Evolutionary conservation across 2,888 invertebrate genomes (phyloP), one percentile per base, ranked within the genome.

Genomic region (Brachyptera risi): DNA sequence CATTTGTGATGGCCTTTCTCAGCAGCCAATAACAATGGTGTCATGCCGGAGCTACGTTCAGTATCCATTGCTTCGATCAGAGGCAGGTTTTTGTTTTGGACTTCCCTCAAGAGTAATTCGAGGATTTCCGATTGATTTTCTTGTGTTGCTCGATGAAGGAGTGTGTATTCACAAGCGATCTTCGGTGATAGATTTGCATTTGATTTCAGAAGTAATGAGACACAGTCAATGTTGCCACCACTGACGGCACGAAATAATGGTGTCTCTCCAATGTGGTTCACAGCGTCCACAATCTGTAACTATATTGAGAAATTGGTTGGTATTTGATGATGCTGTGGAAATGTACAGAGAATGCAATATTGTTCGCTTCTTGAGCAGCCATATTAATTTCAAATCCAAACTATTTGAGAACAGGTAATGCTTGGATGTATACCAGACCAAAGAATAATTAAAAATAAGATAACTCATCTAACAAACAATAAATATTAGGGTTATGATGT

Each of bases 131-230:
- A 66, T 62, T 81, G 76, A 0, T 83, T 83, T 65, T 76, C 70
- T 67, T 79, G 80, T 40, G 83, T 79, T 35, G 85, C 83, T 61
- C 81, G 72, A 65, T 85, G 84, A n/a, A 85, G 73, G 50, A 84
- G 78, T 40, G 80, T 85, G 0, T 78, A 72, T 23, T 79, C 74
- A 17, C 78, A 78, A 15, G 76, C 75, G 44, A 80, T 68, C 51
- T 71, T 74, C 15, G 76, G 71, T 67, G 75, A 75, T 1, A 79
- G 68, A 1, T 77, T 75, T 2, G 79, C 80, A 19, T 79, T 80
- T 71, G 77, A 77, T 2, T 73, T 71, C 3, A 82, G 68, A 50
- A 82, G 73, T 26, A 75, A 72, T 66, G 71, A 70, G 0, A 80
- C 76, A 66, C 79, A 80, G 17, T 76, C 74, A 1, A 73, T 68